Conservation (phyloP, 2,888 invertebrate species). For the Lordiphosa andalusiaca region DNA sequence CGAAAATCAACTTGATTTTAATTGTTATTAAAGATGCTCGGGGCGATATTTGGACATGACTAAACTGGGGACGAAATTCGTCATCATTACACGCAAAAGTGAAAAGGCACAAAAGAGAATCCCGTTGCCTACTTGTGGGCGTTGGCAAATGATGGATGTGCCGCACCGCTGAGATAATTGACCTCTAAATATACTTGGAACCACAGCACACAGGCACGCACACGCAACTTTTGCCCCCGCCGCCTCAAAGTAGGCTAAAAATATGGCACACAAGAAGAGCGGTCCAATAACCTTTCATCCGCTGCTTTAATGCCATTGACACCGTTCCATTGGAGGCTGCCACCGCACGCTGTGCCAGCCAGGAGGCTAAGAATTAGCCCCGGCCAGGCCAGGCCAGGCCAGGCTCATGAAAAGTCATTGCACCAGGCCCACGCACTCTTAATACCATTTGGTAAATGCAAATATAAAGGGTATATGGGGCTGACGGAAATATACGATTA, state of each 20-base stretch:
- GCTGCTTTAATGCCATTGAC: constrained; percentile 52
- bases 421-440: constrained; percentile 61
- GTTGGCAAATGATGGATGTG: constrained; percentile 53
- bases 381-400: neutral
- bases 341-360: constrained; percentile 35
- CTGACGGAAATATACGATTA: too few species aligned
- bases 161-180: constrained; percentile 54
- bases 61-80: constrained; percentile 39
- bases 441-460: constrained; percentile 9
- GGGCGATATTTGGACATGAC: constrained; percentile 16
- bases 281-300: constrained; percentile 63
- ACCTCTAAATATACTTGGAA: constrained; percentile 63
- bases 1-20: constrained; percentile 20
- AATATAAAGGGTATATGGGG: neutral
- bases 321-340: constrained; percentile 42
- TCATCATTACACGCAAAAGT: constrained; percentile 45
- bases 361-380: neutral
- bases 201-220: constrained; percentile 12
- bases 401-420: constrained; percentile 50
- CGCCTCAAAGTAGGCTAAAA: constrained; percentile 70
- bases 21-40: constrained; percentile 47
- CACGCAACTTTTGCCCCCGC: constrained; percentile 33
- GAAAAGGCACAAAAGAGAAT: constrained; percentile 8
- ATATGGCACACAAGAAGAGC: constrained; percentile 48
- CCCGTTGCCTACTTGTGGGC: constrained; percentile 57